phyloP scores from a whole-genome alignment of 2,113 vertebrate species.

The Periophthalmodon schlosseri region DNA sequence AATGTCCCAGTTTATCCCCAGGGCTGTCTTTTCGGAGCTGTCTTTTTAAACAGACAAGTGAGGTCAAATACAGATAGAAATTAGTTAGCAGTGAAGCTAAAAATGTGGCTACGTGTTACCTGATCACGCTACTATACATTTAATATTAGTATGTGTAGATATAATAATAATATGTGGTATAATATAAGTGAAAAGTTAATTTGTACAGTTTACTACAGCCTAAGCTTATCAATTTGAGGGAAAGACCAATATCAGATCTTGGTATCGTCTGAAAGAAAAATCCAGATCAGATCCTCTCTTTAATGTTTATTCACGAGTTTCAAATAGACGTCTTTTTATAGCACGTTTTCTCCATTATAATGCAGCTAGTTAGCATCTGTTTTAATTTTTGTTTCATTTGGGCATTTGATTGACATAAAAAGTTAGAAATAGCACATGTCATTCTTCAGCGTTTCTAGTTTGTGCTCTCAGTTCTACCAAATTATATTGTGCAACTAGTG shows the following conservation, averaged over 20 bases:
- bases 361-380: not conserved
- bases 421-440: not conserved
- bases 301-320: not conserved
- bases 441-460: not conserved
- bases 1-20: too few species aligned
- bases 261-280: not conserved
- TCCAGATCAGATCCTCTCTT: too few species aligned
- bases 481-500: not conserved
- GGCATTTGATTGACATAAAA: not conserved
- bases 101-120: not conserved
- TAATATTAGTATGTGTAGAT: too few species aligned
- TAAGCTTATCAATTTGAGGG: not conserved
- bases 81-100: not conserved
- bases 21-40: too few species aligned
- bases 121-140: not conserved
- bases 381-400: not conserved
- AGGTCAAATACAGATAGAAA: not conserved
- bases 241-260: not conserved
- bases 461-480: not conserved
- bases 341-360: not conserved
- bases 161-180: too few species aligned
- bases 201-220: not conserved
- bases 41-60: too few species aligned
- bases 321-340: not conserved
- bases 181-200: not conserved